Evolutionary conservation across 2,113 vertebrate genomes (phyloP).

Genomic region (Pavo muticus): DNA sequence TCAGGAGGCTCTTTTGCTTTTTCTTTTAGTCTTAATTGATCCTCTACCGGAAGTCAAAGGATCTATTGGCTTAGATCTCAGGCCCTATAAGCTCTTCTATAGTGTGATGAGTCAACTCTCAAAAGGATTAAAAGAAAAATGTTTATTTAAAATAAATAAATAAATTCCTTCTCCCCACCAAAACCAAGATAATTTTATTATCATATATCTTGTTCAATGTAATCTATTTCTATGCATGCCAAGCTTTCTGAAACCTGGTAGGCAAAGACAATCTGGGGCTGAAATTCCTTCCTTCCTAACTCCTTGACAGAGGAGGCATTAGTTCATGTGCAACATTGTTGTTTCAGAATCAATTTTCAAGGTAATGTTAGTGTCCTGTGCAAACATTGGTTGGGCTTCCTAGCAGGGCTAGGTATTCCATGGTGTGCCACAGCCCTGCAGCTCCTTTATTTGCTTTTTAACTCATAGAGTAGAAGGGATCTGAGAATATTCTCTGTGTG

Average conservation of each 20-base stretch:
- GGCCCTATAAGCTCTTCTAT: neutral
- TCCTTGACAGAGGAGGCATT: neutral
- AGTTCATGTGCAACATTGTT: too few species aligned
- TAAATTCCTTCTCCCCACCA: fast-evolving
- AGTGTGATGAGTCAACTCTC: neutral
- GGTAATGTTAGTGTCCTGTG: neutral
- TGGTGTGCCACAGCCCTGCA: neutral
- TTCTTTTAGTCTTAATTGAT: neutral
- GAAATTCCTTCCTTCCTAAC: neutral
- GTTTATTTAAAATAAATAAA: neutral
- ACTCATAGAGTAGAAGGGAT: neutral
- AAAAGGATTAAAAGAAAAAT: neutral
- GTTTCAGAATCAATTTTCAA: neutral
- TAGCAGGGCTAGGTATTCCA: neutral
- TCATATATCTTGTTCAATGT: neutral
- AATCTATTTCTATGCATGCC: too few species aligned
- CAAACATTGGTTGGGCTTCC: neutral
- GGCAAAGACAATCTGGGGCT: neutral
- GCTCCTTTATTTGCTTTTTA: neutral
- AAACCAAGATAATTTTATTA: neutral
- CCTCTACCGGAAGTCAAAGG: neutral
- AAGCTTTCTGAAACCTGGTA: neutral
- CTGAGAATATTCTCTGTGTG: fast-evolving
- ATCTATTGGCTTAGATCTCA: neutral
- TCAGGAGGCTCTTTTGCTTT: neutral